Base-by-base conservation (phyloP, 2,113 vertebrate genomes). In the Limnothrissa miodon region DNA sequence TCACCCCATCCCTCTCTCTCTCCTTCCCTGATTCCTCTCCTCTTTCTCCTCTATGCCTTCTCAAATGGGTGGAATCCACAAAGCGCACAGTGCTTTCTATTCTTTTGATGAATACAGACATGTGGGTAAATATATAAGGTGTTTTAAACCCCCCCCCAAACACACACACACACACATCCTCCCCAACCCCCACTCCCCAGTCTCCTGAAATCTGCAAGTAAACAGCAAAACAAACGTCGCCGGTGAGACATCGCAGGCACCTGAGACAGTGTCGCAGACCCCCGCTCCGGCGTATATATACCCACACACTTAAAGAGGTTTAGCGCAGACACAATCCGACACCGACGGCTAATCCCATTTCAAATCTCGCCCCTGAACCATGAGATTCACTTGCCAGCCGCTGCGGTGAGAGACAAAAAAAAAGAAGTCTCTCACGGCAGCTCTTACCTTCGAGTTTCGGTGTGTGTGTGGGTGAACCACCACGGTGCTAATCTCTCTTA, bases 331-430 rank as follows among this genome's bases (percentile, higher is more conserved):
- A 87, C 89, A 89, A 90, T 89, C 88, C 86, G 87, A 91, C 92
- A 92, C 88, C 89, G 91, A 87, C 87, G 81, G 90, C 82, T 91
- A 92, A 93, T 93, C 92, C 91, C 89, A 87, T 93, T 92, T 91
- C 87, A 91, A 86, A 92, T 88, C 91, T 90, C 86, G 90, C 89
- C 25, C 90, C 90, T 90, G 87, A 92, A 89, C 88, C 90, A 74
- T 74, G 89, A 92, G 88, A 92, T 93, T 91, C 87, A 93, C 90
- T 92, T 91, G 90, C 88, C 89, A 85, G 86, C 66, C 66, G 89
- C 84, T 42, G 42, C 42, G 80, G 42, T 83, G 81, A 90, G 21
- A n/a, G 17, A 53, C 11, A 15, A 15, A 17, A 17, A 17, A 17
- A 17, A 25, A 25, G 25, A 25, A 36, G 62, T 74, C 66, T 70